Evolutionary conservation across 2,888 invertebrate species (phyloP), one percentile per base, ranked within the genome.

Genomic region (Drosophila histrio): DNA sequence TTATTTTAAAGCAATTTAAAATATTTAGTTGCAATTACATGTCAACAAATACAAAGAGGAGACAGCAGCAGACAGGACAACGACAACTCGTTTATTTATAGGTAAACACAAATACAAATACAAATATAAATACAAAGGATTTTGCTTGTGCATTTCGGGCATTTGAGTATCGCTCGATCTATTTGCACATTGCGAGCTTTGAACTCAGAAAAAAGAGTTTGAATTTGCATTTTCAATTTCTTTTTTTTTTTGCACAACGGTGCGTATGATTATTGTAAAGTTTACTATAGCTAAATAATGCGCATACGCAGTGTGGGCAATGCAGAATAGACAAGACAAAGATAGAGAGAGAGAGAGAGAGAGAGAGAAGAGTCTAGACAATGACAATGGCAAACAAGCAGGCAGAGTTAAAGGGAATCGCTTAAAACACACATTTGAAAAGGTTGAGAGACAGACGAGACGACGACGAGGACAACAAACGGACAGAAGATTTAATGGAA

Each of bases 1-100:
- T 89, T 83, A 89, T 86, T 89, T 89, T 88, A 86, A 86, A 88
- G 84, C 84, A 83, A 88, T 88, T 80, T 87, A 82, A 87, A 89
- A 87, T 87, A 89, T 89, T 87, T 87, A 87, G 83, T 88, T 83
- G 79, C 89, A 89, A 86, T 87, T 89, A 86, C 78, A 85, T 88
- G 79, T 89, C 83, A 87, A 89, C 86, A 82, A 79, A 82, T 62
- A 88, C 57, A 62, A 65, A 62, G 68, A 41, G 65, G 28, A 47
- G 58, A 53, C 44, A 39, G 39, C 60, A 43, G 39, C 61, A 62
- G 43, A 53, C 50, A 59, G 60, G 47, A 49, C 19, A 43, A 41
- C 54, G 26, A 41, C 62, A 66, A 62, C 77, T 70, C 62, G 61
- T 72, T 87, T 87, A 68, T 87, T 81, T 87, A 81, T 77, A 64